phyloP scores from a whole-genome alignment of 1,140 invertebrate species.

The Riptortus pedestris region DNA sequence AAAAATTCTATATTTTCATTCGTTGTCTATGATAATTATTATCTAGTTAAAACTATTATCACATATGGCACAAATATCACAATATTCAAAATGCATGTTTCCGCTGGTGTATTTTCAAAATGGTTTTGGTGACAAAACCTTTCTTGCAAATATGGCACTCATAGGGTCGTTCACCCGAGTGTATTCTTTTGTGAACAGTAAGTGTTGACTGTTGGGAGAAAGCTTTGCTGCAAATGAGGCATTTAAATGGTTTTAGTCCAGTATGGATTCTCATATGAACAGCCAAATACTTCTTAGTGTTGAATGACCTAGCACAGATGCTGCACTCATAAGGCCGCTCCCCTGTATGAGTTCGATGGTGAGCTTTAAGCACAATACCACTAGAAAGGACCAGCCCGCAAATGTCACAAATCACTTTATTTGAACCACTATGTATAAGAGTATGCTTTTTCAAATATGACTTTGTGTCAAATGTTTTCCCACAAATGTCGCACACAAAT shows the following conservation, averaged over 20 bases:
- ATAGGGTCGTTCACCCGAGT: slow-evolving; percentile 54
- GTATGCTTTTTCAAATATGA: not conserved
- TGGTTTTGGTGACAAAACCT: slow-evolving; percentile 42
- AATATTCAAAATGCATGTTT: slow-evolving; percentile 39
- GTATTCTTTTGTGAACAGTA: slow-evolving; percentile 50
- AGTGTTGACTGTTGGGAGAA: slow-evolving; percentile 66
- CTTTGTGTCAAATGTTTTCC: not conserved
- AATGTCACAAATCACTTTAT: not conserved
- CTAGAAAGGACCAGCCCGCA: not conserved
- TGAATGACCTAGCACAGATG: slow-evolving; percentile 33
- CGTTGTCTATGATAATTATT: no score
- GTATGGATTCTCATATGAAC: slow-evolving; percentile 44
- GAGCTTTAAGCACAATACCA: not conserved
- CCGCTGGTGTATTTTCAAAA: slow-evolving; percentile 41
- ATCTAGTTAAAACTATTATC: no score
- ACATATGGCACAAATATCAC: slow-evolving; percentile 9
- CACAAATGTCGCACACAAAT: slow-evolving; percentile 7
- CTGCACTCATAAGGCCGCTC: slow-evolving; percentile 31
- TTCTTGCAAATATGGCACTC: slow-evolving; percentile 47
- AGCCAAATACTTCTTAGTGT: slow-evolving; percentile 33
- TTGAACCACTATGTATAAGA: not conserved
- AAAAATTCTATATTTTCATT: no score
- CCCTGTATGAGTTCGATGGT: slow-evolving; percentile 29
- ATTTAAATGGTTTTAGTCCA: slow-evolving; percentile 63
- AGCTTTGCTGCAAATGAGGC: slow-evolving; percentile 56